phyloP scores from a whole-genome alignment of 2,113 vertebrate species.

The Octodon degus region DNA sequence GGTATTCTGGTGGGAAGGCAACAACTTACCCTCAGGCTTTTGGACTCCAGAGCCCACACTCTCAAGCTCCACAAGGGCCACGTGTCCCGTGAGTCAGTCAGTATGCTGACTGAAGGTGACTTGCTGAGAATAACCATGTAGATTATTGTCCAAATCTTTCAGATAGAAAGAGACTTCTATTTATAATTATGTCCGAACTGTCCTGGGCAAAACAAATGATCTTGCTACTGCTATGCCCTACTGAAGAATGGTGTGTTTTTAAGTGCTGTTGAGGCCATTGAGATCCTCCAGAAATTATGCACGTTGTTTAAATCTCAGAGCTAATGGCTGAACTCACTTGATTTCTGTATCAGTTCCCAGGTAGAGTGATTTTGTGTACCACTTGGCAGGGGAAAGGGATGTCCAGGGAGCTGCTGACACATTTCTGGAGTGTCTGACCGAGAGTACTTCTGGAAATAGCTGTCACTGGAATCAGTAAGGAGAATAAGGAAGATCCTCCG shows the following conservation, averaged over 20 bases:
- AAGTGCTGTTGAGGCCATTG: not conserved
- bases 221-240: not conserved
- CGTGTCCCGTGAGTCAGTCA: rapidly evolving
- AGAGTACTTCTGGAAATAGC: not conserved
- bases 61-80: not conserved
- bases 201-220: not conserved
- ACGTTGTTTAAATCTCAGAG: not conserved
- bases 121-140: not conserved
- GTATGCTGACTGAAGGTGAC: not conserved
- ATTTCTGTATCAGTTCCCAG: not conserved
- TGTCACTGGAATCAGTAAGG: not conserved
- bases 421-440: not conserved
- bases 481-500: not conserved
- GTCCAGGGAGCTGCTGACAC: not conserved
- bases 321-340: not conserved
- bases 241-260: not conserved
- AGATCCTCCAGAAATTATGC: not conserved
- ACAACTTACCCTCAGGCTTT: not conserved
- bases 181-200: not conserved
- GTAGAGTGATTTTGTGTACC: not conserved
- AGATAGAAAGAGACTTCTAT: slow-evolving; percentile 7
- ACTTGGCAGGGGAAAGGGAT: not conserved
- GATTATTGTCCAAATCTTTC: not conserved
- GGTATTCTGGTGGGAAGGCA: not conserved
- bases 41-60: not conserved